Conservation (phyloP, 2,797 vertebrate genomes). For the Onychomys arenicola region DNA sequence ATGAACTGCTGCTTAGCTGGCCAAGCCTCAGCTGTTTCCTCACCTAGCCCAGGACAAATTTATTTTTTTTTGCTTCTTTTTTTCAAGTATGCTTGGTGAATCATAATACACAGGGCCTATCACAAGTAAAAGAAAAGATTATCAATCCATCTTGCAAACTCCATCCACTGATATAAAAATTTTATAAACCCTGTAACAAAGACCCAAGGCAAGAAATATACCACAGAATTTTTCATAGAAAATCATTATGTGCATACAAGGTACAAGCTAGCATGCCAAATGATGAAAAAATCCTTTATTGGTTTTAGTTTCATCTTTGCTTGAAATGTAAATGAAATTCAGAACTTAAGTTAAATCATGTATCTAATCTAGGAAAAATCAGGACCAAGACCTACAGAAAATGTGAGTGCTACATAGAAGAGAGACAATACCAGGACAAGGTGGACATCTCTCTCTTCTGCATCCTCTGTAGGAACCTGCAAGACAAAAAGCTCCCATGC, state of each 20-base stretch:
- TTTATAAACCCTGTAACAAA: not conserved
- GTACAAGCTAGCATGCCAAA: not conserved
- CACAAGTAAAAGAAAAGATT: not conserved
- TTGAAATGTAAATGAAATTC: not conserved
- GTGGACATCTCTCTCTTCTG: not conserved
- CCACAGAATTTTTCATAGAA: not conserved
- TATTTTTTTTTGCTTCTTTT: not conserved
- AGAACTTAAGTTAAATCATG: not conserved
- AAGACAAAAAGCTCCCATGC: not conserved
- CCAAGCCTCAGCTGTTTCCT: not conserved
- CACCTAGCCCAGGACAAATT: not conserved
- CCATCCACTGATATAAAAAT: not conserved
- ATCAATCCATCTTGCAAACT: not conserved
- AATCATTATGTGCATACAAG: not conserved
- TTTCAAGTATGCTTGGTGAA: not conserved
- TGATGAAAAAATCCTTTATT: not conserved
- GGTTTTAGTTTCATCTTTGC: not conserved
- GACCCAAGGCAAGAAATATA: not conserved
- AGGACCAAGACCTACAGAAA: not conserved
- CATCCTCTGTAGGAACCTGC: not conserved
- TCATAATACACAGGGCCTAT: not conserved
- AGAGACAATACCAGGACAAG: no score
- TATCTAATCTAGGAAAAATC: not conserved
- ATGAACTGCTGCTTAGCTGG: conserved; percentile 19
- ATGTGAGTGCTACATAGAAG: not conserved